These are phyloP conservation scores for Toxostoma redivivum DNA, from an alignment of 2,113 vertebrate genomes.

Conservation along the genomic window DNA sequence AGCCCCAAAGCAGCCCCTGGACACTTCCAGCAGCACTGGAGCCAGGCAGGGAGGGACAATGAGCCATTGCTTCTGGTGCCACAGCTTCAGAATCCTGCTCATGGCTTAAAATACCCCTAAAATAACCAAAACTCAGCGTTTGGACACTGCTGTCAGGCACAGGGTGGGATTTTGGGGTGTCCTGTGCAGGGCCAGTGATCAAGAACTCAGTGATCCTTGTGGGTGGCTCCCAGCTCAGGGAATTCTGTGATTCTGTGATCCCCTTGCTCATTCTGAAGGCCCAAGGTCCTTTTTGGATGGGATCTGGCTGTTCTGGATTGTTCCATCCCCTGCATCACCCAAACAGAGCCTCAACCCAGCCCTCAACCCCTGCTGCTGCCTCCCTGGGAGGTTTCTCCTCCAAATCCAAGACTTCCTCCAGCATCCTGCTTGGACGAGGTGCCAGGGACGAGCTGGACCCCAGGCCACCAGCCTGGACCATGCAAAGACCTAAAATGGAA, in stretches of 20 bases:
- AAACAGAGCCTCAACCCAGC: background rate
- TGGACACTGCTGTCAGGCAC: background rate
- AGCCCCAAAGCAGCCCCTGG: background rate
- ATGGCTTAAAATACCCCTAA: background rate
- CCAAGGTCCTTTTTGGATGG: background rate
- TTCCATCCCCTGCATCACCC: background rate
- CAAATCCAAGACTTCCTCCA: background rate
- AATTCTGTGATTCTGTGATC: accelerated
- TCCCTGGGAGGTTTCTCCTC: background rate
- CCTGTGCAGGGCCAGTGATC: background rate
- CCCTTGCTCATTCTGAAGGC: accelerated
- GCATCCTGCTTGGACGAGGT: background rate
- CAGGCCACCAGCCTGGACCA: background rate
- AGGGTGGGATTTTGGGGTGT: background rate
- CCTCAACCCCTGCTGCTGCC: background rate
- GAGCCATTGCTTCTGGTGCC: background rate
- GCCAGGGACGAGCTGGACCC: background rate
- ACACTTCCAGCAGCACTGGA: background rate
- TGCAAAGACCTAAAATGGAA: background rate
- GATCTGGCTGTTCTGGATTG: background rate
- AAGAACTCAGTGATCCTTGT: background rate
- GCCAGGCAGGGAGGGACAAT: background rate
- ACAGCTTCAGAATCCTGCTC: background rate
- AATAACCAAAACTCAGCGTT: background rate
- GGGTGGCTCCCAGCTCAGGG: background rate